A percentile compares a stretch with the other conserved stretches of the same genome.
Conservation (phyloP, 2,888 invertebrate species). For the Zygogramma bicolorata region DNA sequence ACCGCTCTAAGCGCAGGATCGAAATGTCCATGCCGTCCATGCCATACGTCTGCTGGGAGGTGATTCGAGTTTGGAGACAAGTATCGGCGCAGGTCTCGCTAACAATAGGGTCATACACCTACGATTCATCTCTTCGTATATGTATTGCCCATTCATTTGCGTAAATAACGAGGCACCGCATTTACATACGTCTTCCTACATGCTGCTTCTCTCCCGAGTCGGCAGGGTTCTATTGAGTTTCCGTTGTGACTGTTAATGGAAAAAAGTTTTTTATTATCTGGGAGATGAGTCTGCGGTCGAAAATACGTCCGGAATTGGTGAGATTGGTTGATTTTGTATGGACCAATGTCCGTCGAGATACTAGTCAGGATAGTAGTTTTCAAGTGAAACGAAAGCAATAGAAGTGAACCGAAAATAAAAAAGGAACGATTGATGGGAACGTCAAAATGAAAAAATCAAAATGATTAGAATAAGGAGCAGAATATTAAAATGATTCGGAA, state of each 20-base stretch:
- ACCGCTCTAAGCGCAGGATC: not conserved
- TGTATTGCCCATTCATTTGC: constrained; percentile 16
- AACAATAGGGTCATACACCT: constrained; percentile 58
- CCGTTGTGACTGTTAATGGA: not conserved
- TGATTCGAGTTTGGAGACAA: constrained; percentile 31
- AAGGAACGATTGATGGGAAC: too few species aligned
- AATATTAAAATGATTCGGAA: too few species aligned
- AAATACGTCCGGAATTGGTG: too few species aligned
- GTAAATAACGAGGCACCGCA: constrained; percentile 31
- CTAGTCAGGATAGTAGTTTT: too few species aligned
- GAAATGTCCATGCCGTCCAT: constrained; percentile 27
- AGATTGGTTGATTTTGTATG: too few species aligned
- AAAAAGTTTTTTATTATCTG: too few species aligned
- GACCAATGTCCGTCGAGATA: too few species aligned
- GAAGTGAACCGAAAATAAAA: too few species aligned
- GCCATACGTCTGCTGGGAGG: constrained; percentile 10
- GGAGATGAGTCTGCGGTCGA: too few species aligned
- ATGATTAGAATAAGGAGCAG: too few species aligned
- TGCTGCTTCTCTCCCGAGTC: constrained; percentile 11
- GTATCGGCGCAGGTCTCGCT: constrained; percentile 49
- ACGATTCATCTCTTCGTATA: constrained; percentile 51
- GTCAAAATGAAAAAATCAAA: too few species aligned
- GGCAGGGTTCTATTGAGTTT: not conserved
- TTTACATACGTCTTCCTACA: constrained; percentile 43
- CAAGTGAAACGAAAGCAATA: too few species aligned